Percentiles rank a stretch among this genome's conserved stretches.
phyloP scores from a whole-genome alignment of 2,797 vertebrate species.

The Pangasius mekongensis region DNA sequence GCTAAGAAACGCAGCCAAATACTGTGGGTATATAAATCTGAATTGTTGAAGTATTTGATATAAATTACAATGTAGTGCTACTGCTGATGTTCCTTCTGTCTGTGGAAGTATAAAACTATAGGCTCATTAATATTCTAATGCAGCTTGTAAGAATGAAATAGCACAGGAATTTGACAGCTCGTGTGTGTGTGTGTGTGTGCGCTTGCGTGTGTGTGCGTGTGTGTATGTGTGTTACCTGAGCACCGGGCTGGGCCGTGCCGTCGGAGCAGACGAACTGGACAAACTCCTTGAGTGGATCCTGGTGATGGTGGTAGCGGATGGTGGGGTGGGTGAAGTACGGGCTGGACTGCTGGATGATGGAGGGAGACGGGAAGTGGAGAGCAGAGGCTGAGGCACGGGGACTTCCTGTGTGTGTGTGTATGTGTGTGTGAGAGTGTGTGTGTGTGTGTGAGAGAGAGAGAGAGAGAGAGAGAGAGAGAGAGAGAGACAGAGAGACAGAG shows the following conservation, averaged over 20 bases:
- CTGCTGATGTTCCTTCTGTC: not conserved
- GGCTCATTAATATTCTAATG: not conserved
- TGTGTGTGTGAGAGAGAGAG: slow-evolving; percentile 56
- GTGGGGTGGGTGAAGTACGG: slow-evolving; percentile 96
- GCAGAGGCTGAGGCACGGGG: slow-evolving; percentile 92
- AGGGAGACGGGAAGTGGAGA: slow-evolving; percentile 93
- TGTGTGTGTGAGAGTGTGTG: slow-evolving; percentile 58
- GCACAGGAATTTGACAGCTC: not conserved
- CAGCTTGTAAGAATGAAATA: not conserved
- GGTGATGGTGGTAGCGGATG: slow-evolving; percentile 97
- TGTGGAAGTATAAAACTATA: not conserved
- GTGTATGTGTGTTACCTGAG: slow-evolving; percentile 79
- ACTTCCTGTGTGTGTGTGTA: slow-evolving; percentile 79
- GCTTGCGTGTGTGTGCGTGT: not conserved
- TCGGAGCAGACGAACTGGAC: slow-evolving; percentile 97
- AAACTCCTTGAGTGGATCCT: slow-evolving; percentile 98
- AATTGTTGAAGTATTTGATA: too few relatives aligned
- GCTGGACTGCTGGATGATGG: slow-evolving; percentile 96
- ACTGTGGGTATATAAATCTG: too few relatives aligned
- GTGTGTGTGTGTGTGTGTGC: slow-evolving; percentile 19
- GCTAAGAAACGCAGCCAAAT: not conserved
- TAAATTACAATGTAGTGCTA: not conserved
- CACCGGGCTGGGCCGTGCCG: slow-evolving; percentile 87
- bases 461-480: not conserved
- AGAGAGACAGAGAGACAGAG: not conserved